These are phyloP conservation scores for Arion vulgaris DNA, from an alignment of 1,140 invertebrate species.

Conservation along the genomic window DNA sequence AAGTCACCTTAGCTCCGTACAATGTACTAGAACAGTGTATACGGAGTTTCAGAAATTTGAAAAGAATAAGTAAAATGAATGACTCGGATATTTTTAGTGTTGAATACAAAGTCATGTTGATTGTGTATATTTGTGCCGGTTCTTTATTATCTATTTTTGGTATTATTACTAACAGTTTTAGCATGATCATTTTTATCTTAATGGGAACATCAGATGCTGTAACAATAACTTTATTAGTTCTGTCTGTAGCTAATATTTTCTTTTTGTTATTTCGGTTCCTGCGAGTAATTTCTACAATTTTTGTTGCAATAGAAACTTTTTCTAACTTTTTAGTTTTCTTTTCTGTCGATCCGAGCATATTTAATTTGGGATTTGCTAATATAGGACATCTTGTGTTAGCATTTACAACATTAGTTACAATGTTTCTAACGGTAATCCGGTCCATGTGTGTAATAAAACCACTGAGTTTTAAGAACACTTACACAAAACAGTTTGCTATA, in stretches of 20 bases:
- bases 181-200: not conserved
- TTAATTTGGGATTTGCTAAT: not conserved
- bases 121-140: not conserved
- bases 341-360: not conserved
- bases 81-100: not conserved
- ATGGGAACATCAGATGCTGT: not conserved
- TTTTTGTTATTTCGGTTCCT: not conserved
- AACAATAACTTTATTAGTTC: not conserved
- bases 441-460: not conserved
- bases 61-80: too few species aligned
- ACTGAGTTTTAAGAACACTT: not conserved
- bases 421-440: not conserved
- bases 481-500: not conserved
- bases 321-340: not conserved
- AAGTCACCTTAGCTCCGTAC: too few species aligned
- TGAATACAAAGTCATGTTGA: not conserved
- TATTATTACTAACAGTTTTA: not conserved
- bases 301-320: not conserved
- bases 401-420: not conserved
- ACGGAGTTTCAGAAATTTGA: too few species aligned
- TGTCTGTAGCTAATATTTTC: not conserved
- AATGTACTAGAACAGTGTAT: too few species aligned
- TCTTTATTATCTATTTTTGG: not conserved
- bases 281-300: not conserved
- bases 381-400: not conserved